phyloP scores from a whole-genome alignment of 2,113 vertebrate genomes.

The Setophaga petechia region DNA sequence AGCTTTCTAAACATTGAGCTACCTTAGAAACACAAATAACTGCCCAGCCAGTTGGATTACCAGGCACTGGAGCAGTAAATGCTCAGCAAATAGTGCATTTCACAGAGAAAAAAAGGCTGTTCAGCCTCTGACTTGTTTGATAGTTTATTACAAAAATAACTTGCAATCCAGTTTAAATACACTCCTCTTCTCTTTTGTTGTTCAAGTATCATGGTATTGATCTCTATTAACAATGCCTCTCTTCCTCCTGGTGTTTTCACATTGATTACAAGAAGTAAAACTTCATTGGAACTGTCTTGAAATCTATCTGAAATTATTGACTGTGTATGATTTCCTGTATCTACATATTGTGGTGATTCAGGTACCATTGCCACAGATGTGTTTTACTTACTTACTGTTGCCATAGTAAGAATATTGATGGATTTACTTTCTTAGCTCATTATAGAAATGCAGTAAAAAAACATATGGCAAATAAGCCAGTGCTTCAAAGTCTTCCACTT shows the following conservation, averaged over 20 bases:
- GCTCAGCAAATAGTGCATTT: slow-evolving; percentile 5
- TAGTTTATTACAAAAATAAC: slow-evolving; percentile 17
- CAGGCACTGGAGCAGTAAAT: neutral
- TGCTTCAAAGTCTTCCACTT: neutral
- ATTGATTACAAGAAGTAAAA: neutral
- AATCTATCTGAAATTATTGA: neutral
- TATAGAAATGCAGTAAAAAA: neutral
- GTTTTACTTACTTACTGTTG: neutral
- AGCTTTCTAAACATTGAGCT: slow-evolving; percentile 29
- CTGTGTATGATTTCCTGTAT: neutral
- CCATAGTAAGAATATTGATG: neutral
- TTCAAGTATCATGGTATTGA: neutral
- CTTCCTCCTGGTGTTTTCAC: neutral
- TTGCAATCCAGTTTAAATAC: slow-evolving; percentile 39
- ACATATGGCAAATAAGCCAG: neutral
- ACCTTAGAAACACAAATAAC: neutral
- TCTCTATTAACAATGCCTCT: neutral
- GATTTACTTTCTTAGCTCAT: neutral
- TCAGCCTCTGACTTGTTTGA: neutral
- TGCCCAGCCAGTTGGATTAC: neutral
- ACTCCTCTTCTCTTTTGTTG: neutral
- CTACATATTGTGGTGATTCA: neutral
- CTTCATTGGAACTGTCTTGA: neutral
- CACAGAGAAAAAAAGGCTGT: slow-evolving; percentile 25
- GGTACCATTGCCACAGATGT: neutral